phyloP scores from a whole-genome alignment of 2,113 vertebrate genomes.

The Cariama cristata region DNA sequence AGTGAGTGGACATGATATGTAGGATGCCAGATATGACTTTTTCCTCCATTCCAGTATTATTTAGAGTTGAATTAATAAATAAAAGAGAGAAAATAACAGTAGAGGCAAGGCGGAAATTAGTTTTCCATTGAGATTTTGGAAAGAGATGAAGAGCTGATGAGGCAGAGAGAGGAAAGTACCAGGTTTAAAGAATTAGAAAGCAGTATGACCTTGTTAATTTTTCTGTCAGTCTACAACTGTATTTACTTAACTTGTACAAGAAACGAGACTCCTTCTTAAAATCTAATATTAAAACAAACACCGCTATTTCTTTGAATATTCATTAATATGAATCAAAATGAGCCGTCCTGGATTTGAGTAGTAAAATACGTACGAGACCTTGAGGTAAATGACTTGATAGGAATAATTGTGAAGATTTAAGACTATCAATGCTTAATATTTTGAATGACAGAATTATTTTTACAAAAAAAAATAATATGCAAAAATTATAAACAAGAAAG shows the following conservation, averaged over 20 bases:
- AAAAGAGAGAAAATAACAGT: background rate
- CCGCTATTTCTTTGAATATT: background rate
- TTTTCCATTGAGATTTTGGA: conserved; percentile 32
- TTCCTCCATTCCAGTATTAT: background rate
- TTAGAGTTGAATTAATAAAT: conserved; percentile 13
- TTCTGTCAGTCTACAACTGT: background rate
- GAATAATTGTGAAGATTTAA: background rate
- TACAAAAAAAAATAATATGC: background rate
- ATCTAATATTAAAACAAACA: conserved; percentile 6
- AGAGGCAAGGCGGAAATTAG: conserved; percentile 10
- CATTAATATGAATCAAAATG: background rate
- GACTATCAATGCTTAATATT: background rate
- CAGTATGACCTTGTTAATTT: conserved; percentile 35
- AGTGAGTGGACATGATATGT: background rate
- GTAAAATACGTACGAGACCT: background rate
- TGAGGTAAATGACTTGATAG: background rate
- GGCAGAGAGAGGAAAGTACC: background rate
- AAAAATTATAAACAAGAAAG: background rate
- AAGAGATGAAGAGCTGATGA: background rate
- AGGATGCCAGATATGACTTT: background rate
- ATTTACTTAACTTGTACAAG: background rate
- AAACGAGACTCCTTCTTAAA: background rate
- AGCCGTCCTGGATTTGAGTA: background rate
- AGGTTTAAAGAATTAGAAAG: conserved; percentile 18
- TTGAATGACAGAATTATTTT: background rate